Evolutionary conservation across 1,140 invertebrate species (phyloP).

Genomic region (Caenorhabditis latens): DNA sequence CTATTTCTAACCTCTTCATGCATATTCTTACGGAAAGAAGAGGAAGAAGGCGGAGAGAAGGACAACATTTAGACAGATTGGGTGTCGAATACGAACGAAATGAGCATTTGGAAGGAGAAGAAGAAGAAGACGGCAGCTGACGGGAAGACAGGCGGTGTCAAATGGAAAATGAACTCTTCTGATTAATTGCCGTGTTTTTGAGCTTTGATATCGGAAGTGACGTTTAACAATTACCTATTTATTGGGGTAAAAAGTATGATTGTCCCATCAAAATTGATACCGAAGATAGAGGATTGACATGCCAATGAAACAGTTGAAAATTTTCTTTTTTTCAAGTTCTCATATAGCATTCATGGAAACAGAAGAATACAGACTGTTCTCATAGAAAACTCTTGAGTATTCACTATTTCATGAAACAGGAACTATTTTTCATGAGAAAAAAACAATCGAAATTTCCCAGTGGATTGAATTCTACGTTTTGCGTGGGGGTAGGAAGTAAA

Average conservation of each 20-base stretch:
- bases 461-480: too few relatives aligned
- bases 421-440: too few relatives aligned
- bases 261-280: too few relatives aligned
- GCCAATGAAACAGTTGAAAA: not conserved
- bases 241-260: too few relatives aligned
- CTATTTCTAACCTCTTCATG: slow-evolving; percentile 41
- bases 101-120: not conserved
- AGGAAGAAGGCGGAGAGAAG: not conserved
- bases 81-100: slow-evolving; percentile 44
- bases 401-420: too few relatives aligned
- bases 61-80: slow-evolving; percentile 48
- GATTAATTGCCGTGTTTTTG: slow-evolving; percentile 46
- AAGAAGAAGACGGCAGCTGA: not conserved
- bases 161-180: slow-evolving; percentile 5
- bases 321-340: too few relatives aligned
- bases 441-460: too few relatives aligned
- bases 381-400: too few relatives aligned
- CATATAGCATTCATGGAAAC: too few relatives aligned
- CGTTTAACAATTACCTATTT: not conserved
- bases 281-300: not conserved
- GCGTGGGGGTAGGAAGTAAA: too few relatives aligned
- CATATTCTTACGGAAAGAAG: not conserved
- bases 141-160: slow-evolving; percentile 41
- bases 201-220: slow-evolving; percentile 18
- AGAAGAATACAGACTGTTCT: too few relatives aligned